Evolutionary conservation across 2,113 vertebrate genomes (phyloP).

Genomic region (Grammomys surdaster): DNA sequence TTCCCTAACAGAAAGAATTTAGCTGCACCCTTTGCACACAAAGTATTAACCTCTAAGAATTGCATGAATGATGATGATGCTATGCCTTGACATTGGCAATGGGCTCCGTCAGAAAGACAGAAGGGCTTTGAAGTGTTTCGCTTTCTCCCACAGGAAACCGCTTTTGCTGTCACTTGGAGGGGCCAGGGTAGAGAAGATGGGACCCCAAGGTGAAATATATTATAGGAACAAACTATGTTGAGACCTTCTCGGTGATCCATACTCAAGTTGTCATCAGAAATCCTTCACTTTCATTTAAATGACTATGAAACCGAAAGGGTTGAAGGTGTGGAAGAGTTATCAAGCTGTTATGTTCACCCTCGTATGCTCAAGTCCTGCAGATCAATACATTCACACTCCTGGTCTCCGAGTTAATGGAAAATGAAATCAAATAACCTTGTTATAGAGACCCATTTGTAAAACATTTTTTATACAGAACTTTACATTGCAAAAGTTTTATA

Average conservation of each 20-base stretch:
- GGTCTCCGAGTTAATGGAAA: neutral
- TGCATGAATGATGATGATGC: conserved; percentile 35
- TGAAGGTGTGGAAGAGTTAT: neutral
- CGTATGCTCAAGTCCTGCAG: neutral
- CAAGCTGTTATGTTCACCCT: neutral
- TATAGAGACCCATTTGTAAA: conserved; percentile 21
- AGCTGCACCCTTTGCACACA: conserved; percentile 26
- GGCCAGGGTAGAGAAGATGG: neutral
- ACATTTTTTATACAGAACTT: neutral
- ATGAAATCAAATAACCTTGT: neutral
- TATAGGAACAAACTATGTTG: conserved; percentile 54
- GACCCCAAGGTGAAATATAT: neutral
- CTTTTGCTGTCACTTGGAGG: conserved; percentile 33
- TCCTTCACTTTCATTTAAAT: conserved; percentile 46
- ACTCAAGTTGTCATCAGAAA: conserved; percentile 34
- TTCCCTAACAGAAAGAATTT: conserved; percentile 11
- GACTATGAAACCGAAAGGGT: conserved; percentile 13
- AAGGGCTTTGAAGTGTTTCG: neutral
- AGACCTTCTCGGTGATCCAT: conserved; percentile 45
- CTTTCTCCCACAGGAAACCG: conserved; percentile 11
- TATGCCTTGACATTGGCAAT: neutral
- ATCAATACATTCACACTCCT: neutral
- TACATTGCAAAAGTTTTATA: conserved; percentile 47
- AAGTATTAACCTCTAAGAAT: conserved; percentile 14
- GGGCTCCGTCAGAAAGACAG: neutral